Base-by-base conservation (phyloP, 1,140 invertebrate genomes). In the Chrysoperla carnea region DNA sequence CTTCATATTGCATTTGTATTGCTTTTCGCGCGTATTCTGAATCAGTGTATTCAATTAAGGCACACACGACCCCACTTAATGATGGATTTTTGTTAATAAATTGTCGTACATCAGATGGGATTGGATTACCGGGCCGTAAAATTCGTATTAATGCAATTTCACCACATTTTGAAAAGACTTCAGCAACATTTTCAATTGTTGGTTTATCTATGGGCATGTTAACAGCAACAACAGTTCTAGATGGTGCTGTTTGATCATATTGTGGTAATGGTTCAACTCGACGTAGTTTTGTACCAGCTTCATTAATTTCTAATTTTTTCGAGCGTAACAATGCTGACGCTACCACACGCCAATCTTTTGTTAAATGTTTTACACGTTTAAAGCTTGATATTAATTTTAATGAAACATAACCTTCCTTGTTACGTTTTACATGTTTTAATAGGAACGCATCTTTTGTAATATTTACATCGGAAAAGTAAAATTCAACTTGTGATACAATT, bases 401-500 rank as follows among this genome's bases (percentile, higher is more conserved):
- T 29, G 85, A 91, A 1, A 96, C 90, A 62, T 84, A 95, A 8
- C 92, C 91, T 61, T 92, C 87, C 59, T 92, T 93, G 58, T 94
- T 93, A 15, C 90, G 70, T 29, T 86, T 76, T 4, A 95, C 89
- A 60, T 95, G 90, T 60, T 95, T 96, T 29, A 95, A 60, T 6
- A 96, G 64, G 61, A 96, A 96, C 2, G 90, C 88, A 58, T 96
- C 90, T 61, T 93, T 94, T 1, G 87, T 76, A 44, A 96, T 89
- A 57, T 91, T 92, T 12, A 81, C 85, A 59, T 95, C 89, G 43
- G 87, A 90, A 59, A 96, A 94, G 61, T 94, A 94, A 58, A 85
- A 91, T 63, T 91, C 87, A 6, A 91, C 86, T 58, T 89, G 84
- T 33, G 78, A 69, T 33, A 85, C 74, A 44, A 90, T 87, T 48